phyloP scores from a whole-genome alignment of 2,113 vertebrate species.

The Varanus salvator region DNA sequence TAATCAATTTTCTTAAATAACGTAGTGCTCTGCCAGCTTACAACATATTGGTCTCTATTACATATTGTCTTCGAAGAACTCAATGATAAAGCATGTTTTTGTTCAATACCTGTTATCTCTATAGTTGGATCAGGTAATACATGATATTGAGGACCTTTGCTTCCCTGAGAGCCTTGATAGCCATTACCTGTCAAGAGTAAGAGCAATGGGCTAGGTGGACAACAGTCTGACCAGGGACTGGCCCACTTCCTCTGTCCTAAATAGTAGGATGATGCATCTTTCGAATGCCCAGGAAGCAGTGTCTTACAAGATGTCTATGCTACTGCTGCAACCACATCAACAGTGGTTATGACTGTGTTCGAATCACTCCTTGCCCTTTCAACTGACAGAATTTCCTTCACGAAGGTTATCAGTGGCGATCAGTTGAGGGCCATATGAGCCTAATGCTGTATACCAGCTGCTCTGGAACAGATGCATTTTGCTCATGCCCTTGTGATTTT shows the following conservation, averaged over 20 bases:
- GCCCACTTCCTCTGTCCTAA: neutral
- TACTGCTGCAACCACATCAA: neutral
- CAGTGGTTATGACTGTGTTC: neutral
- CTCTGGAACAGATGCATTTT: too few species aligned
- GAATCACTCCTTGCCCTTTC: too few species aligned
- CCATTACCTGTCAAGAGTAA: neutral
- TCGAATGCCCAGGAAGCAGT: slow-evolving; percentile 30
- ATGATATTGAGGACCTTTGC: too few species aligned
- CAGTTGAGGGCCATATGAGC: too few species aligned
- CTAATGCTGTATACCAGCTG: too few species aligned
- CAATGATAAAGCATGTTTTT: slow-evolving; percentile 22
- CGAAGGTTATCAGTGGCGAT: too few species aligned
- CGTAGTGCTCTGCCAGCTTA: neutral
- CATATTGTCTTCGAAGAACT: neutral
- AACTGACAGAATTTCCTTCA: too few species aligned
- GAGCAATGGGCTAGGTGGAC: too few species aligned
- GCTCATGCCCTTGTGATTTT: too few species aligned
- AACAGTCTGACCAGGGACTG: too few species aligned
- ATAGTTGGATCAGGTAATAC: neutral
- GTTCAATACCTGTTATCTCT: neutral
- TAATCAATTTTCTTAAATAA: slow-evolving; percentile 23
- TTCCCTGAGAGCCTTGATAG: neutral
- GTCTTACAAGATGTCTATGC: neutral
- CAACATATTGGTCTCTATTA: slow-evolving; percentile 15
- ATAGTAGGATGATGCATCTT: slow-evolving; percentile 28